Base-by-base conservation (phyloP, 2,113 vertebrate genomes). In the Neolamprologus variostigma region DNA sequence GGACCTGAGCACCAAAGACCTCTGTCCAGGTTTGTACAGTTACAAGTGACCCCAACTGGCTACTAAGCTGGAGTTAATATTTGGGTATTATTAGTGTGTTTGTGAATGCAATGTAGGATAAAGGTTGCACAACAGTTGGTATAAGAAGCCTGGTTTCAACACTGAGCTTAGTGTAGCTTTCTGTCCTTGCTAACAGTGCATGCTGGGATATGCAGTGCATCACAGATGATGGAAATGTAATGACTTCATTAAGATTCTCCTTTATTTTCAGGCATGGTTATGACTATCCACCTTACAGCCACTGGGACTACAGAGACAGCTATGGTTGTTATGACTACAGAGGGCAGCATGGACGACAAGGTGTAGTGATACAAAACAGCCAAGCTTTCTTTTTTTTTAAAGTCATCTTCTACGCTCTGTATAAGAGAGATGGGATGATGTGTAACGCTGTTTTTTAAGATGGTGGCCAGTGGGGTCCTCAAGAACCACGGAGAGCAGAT, bases 291-390 rank as follows among this genome's bases (percentile, higher is more conserved):
- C 66, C 93, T 0, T 84, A 95, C n/a, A 73, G 57, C 71, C 93
- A 92, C 17, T 95, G 95, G 95, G 93, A 95, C 87, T 94, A 95
- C 92, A 95, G 91, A 61, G 94, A 94, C 23, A 84, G 68, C 86
- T 95, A 93, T 10, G 81, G 87, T 16, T 95, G 95, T 83, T 93
- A 95, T 55, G 86, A 94, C 84, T 94, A 96, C 71, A 89, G 91
- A 90, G 88, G 93, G 45, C 93, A 93, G 37, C 92, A 89, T 23
- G 89, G 55, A 66, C 89, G 63, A 57, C 91, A 85, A 93, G 95
- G 96, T 96, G 92, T 50, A 26, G 21, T n/a, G 8, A 90, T 5
- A 13, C 28, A 55, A 23, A 53, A 57, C 23, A 78, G 53, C 21
- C 9, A 51, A 33, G 31, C 21, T 28, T 68, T 8, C 33, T 4